A percentile compares a stretch with the other conserved stretches of the same genome.
Conservation (phyloP, 1,140 invertebrate genomes). For the Saccostrea cuccullata region DNA sequence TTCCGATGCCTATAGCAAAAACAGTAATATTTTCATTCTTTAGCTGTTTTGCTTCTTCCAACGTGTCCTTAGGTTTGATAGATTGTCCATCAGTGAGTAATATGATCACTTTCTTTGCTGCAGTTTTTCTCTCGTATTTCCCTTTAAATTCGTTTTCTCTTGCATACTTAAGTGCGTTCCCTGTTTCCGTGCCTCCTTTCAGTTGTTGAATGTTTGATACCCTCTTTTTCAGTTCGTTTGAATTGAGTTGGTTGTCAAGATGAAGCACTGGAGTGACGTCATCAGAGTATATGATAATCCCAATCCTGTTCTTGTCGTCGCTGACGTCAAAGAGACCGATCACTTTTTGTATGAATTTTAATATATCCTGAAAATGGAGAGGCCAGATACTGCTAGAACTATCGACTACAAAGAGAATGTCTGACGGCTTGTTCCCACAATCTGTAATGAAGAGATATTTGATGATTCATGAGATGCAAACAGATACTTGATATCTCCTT, state of each 20-base stretch:
- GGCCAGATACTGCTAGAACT: conserved; percentile 71
- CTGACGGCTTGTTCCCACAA: conserved; percentile 71
- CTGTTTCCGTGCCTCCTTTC: conserved; percentile 64
- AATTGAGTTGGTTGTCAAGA: conserved; percentile 48
- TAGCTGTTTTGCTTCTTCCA: conserved; percentile 54
- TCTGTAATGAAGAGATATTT: conserved; percentile 56
- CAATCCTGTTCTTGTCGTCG: conserved; percentile 60
- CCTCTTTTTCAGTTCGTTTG: conserved; percentile 17
- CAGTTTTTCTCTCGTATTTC: conserved; percentile 21
- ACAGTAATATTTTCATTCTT: conserved; percentile 61
- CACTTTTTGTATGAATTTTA: conserved; percentile 68
- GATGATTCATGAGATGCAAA: background rate
- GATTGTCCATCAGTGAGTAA: conserved; percentile 70
- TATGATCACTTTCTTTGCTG: conserved; percentile 62
- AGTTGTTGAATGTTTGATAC: conserved; percentile 48
- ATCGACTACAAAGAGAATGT: conserved; percentile 73
- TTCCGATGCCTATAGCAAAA: conserved; percentile 69
- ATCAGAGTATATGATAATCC: conserved; percentile 66
- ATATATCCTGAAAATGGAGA: conserved; percentile 65
- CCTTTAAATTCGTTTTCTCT: conserved; percentile 55
- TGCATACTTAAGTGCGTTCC: conserved; percentile 54
- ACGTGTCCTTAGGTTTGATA: conserved; percentile 50
- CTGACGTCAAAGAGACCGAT: conserved; percentile 66
- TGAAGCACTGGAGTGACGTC: conserved; percentile 56
- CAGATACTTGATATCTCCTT: background rate